Conservation (phyloP, 2,797 vertebrate species). For the Rhabdomys pumilio region DNA sequence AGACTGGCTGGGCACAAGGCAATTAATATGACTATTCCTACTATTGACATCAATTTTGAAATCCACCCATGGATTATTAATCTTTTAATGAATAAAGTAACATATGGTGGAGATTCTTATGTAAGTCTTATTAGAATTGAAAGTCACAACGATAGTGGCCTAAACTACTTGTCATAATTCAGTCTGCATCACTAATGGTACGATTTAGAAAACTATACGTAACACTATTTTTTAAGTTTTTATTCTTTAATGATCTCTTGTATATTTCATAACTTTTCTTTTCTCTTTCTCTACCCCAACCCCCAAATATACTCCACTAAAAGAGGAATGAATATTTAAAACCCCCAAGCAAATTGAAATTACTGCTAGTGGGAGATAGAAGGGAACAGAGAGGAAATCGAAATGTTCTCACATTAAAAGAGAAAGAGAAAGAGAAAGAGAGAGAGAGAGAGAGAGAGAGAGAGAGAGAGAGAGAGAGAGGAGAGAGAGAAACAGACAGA, state of each 20-base stretch:
- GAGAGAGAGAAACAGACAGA: not conserved
- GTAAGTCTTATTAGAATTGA: slow-evolving; percentile 6
- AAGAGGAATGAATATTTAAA: slow-evolving; percentile 64
- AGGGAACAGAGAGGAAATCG: slow-evolving; percentile 33
- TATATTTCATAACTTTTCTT: slow-evolving; percentile 47
- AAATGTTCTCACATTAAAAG: slow-evolving; percentile 59
- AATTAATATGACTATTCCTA: slow-evolving; percentile 25
- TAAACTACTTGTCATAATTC: not conserved
- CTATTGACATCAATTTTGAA: slow-evolving; percentile 48
- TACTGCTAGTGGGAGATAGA: slow-evolving; percentile 32
- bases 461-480: no score
- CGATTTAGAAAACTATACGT: slow-evolving; percentile 46
- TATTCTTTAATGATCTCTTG: slow-evolving; percentile 35
- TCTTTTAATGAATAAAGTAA: slow-evolving; percentile 34
- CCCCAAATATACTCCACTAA: not conserved
- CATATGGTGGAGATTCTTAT: not conserved
- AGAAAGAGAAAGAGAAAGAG: no score
- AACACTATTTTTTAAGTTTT: slow-evolving; percentile 21
- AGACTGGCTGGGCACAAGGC: not conserved
- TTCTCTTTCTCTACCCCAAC: not conserved
- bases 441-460: no score
- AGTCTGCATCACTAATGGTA: slow-evolving; percentile 1
- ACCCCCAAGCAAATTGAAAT: slow-evolving; percentile 57
- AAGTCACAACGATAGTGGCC: not conserved
- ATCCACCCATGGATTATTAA: slow-evolving; percentile 46